phyloP scores from a whole-genome alignment of 2,113 vertebrate species.

The Psittacus erithacus region DNA sequence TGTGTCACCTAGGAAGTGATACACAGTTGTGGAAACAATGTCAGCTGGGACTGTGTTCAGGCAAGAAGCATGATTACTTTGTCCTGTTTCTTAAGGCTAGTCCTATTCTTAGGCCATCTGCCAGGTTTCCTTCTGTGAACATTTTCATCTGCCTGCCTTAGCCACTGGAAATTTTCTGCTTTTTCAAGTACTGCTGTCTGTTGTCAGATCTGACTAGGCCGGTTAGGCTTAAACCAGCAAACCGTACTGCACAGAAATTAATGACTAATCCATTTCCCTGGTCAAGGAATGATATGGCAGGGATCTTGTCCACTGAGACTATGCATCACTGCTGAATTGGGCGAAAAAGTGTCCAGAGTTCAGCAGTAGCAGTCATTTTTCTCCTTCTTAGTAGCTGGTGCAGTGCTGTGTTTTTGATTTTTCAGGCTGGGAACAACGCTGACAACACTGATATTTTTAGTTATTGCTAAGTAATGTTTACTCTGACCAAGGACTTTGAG shows the following conservation, averaged over 20 bases:
- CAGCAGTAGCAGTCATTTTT: neutral
- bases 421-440: neutral
- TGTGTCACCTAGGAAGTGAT: neutral
- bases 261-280: neutral
- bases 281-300: neutral
- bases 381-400: neutral
- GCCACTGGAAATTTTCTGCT: neutral
- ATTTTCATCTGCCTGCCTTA: neutral
- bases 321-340: neutral
- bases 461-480: neutral
- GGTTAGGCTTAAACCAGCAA: neutral
- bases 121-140: neutral
- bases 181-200: neutral
- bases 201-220: neutral
- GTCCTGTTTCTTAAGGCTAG: neutral
- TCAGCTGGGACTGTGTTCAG: neutral
- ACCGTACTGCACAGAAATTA: neutral
- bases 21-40: rapidly evolving
- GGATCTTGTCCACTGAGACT: neutral
- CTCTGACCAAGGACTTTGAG: neutral
- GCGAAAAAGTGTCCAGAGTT: neutral
- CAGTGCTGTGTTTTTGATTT: neutral
- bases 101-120: neutral
- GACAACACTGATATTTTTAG: neutral
- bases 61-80: neutral